Base-by-base conservation (phyloP, 1,140 invertebrate species). In the Drosophila persimilis region DNA sequence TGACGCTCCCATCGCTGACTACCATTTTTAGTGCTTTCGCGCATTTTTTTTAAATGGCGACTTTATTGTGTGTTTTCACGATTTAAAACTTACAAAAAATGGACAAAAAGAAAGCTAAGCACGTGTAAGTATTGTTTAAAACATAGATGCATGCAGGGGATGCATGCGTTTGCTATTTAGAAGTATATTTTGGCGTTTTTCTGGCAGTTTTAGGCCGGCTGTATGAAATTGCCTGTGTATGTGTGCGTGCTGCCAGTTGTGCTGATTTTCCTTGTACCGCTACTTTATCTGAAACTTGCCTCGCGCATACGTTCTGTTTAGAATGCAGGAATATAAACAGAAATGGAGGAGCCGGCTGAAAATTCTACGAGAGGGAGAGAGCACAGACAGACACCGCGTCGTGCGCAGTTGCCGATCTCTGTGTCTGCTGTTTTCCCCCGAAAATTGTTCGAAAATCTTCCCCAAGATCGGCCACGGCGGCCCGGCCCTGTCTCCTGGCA, bases 271-370 rank as follows among this genome's bases (percentile, higher is more conserved):
- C n/a, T 17, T 22, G 35, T 39, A 11, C 35, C 35, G 9, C 35
- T n/a, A 26, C 29, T 51, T 61, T 61, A 63, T 66, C 46, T 39
- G 53, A 57, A 22, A 9, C 29, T 71, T 50, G 51, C 41, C 43
- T 62, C 51, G 11, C 15, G 7, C 15, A 3, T 29, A 11, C 17
- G 3, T 47, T 56, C 63, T 85, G 77, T 85, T 86, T 85, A 85
- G 80, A 85, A 85, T 29, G 22, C 1, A 22, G 56, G 62, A 80
- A 85, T 86, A 64, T 81, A 85, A 85, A 85, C 75, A 85, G 48
- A 59, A 22, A 22, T 22, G 0, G 41, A 31, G 29, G 53, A 41
- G 52, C 73, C 73, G 80, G 80, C 59, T 39, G 35, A 63, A 24
- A 24, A 2, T 47, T 26, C 29, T 2, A 15, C 20, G 43, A 61